Evolutionary conservation across 1,140 invertebrate species (phyloP).

Genomic region (Scaptomyza montana): DNA sequence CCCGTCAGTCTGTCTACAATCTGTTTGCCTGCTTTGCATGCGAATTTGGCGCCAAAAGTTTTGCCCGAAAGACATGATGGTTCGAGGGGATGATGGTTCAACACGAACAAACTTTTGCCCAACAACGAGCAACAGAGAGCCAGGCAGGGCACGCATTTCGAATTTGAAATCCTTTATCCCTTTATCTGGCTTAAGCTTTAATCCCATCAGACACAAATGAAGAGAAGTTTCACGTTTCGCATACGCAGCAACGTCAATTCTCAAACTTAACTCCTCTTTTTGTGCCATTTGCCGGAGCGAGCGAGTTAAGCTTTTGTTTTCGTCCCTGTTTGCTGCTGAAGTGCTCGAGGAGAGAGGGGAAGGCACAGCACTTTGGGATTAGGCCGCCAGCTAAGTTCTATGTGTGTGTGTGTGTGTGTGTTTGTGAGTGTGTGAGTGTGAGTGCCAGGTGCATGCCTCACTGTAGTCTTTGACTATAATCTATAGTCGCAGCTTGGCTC

Average conservation of each 20-base stretch:
- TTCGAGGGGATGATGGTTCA: not conserved
- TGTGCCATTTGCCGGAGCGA: slow-evolving; percentile 13
- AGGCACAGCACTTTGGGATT: slow-evolving; percentile 63
- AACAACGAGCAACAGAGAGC: slow-evolving; percentile 10
- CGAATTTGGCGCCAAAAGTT: slow-evolving; percentile 79
- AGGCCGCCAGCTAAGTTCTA: slow-evolving; percentile 70
- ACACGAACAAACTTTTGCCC: slow-evolving; percentile 31
- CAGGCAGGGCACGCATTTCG: slow-evolving; percentile 61
- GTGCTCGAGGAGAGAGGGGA: slow-evolving; percentile 33
- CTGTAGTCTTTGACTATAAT: slow-evolving; percentile 29
- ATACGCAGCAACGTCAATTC: slow-evolving; percentile 24
- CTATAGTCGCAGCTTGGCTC: slow-evolving; percentile 29
- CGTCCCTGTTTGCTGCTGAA: slow-evolving; percentile 65
- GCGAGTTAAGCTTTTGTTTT: slow-evolving; percentile 53
- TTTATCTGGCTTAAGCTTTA: slow-evolving; percentile 84
- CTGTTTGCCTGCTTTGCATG: slow-evolving; percentile 71
- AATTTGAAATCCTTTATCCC: slow-evolving; percentile 82
- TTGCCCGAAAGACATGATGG: not conserved
- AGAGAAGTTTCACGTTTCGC: slow-evolving; percentile 81
- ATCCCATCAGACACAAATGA: slow-evolving; percentile 84
- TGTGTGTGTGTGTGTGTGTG: slow-evolving; percentile 36
- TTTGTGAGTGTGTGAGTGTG: slow-evolving; percentile 13
- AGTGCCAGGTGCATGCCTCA: slow-evolving; percentile 63
- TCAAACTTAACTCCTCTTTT: slow-evolving; percentile 41
- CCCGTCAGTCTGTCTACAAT: not conserved